Evolutionary conservation across 2,113 vertebrate species (phyloP).

Genomic region (Galemys pyrenaicus): DNA sequence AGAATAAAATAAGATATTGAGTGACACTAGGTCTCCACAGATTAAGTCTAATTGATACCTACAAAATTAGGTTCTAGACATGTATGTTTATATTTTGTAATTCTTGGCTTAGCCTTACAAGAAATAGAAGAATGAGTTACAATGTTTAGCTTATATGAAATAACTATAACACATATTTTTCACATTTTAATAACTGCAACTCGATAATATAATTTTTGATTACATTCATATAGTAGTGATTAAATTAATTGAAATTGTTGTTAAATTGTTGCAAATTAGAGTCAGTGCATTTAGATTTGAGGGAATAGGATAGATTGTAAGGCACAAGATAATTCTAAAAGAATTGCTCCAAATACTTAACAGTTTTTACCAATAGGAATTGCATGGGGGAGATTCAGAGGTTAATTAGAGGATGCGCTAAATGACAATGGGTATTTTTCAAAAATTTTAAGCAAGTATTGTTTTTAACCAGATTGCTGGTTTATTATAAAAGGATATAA

Average conservation of each 20-base stretch:
- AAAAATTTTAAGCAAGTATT: not conserved
- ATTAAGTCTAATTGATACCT: not conserved
- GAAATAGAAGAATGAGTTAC: not conserved
- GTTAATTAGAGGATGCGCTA: not conserved
- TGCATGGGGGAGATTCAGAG: not conserved
- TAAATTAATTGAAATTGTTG: not conserved
- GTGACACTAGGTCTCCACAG: not conserved
- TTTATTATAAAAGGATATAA: too few species aligned
- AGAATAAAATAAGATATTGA: not conserved
- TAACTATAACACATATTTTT: not conserved
- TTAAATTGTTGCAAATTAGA: conserved; percentile 27
- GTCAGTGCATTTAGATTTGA: conserved; percentile 16
- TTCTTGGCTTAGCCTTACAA: not conserved
- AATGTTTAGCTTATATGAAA: not conserved
- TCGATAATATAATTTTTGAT: not conserved
- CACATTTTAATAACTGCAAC: conserved; percentile 36
- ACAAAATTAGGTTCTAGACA: not conserved
- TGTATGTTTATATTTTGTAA: not conserved
- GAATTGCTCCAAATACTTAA: not conserved
- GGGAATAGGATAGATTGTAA: not conserved
- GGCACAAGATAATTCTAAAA: conserved; percentile 12
- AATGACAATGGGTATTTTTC: not conserved
- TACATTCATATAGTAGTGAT: not conserved
- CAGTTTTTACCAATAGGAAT: not conserved
- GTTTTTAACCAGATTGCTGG: not conserved